phyloP scores from a whole-genome alignment of 2,113 vertebrate genomes.

The Variabilichromis moorii region DNA sequence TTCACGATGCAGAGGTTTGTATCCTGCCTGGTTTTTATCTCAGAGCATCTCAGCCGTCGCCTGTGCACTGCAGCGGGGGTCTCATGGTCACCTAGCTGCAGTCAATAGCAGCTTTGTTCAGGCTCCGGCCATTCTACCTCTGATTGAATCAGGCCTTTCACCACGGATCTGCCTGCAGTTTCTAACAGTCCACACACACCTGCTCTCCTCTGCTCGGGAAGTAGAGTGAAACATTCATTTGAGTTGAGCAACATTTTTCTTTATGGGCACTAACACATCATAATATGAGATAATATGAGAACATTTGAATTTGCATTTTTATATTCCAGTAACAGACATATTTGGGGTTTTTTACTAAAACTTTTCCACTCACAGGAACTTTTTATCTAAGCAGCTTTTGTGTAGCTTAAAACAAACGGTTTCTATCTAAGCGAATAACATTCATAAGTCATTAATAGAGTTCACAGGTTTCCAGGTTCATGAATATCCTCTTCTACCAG shows the following conservation, averaged over 20 bases:
- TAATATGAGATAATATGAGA: neutral
- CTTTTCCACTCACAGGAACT: neutral
- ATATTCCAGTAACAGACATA: neutral
- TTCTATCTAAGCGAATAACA: neutral
- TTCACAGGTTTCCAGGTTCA: neutral
- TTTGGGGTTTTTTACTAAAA: neutral
- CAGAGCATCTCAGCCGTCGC: neutral
- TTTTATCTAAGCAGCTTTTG: neutral
- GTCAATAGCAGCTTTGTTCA: slow-evolving; percentile 63
- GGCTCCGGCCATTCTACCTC: neutral
- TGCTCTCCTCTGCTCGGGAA: neutral
- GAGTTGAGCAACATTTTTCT: neutral
- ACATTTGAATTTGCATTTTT: neutral
- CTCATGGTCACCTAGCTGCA: neutral
- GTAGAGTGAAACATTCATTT: neutral
- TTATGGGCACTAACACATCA: neutral
- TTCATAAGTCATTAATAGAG: neutral
- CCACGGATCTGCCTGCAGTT: neutral
- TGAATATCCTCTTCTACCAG: neutral
- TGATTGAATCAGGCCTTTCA: slow-evolving; percentile 7
- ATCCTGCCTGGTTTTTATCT: neutral
- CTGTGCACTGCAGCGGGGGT: neutral
- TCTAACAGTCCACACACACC: neutral
- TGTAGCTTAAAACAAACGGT: neutral
- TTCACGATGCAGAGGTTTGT: accelerated